phyloP scores from a whole-genome alignment of 2,888 invertebrate genomes.

The Phanerotoma sp. region DNA sequence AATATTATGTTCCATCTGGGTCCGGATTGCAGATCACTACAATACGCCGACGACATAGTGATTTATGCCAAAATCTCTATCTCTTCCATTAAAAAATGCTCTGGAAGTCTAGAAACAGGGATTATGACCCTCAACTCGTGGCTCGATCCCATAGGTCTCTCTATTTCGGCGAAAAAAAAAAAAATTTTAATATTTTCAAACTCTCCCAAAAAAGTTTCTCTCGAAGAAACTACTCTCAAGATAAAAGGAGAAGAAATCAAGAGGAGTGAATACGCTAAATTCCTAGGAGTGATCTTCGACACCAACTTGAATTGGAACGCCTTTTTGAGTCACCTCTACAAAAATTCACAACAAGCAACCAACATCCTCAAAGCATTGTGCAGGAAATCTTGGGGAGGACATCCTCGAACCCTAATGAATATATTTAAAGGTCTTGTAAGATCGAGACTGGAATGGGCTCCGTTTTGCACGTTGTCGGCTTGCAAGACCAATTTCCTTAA shows the following conservation, averaged over 20 bases:
- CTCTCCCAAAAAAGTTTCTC: too few relatives aligned
- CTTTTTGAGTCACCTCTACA: not conserved
- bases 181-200: too few relatives aligned
- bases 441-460: conserved; percentile 5
- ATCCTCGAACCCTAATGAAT: not conserved
- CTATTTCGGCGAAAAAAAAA: too few relatives aligned
- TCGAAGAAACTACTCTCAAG: too few relatives aligned
- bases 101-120: too few relatives aligned
- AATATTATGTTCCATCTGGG: too few relatives aligned
- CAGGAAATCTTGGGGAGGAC: conserved; percentile 1
- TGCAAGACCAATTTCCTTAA: not conserved
- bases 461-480: not conserved
- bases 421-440: conserved; percentile 3
- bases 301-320: conserved; percentile 10
- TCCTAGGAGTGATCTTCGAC: conserved; percentile 9
- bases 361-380: not conserved
- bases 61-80: too few relatives aligned
- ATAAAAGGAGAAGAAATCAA: not conserved
- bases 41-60: too few relatives aligned
- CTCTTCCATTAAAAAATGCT: too few relatives aligned
- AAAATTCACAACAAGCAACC: not conserved
- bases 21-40: too few relatives aligned
- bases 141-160: too few relatives aligned
- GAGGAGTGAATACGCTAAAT: not conserved
- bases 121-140: too few relatives aligned